Evolutionary conservation across 2,113 vertebrate species (phyloP).

Genomic region (Ctenomys sociabilis): DNA sequence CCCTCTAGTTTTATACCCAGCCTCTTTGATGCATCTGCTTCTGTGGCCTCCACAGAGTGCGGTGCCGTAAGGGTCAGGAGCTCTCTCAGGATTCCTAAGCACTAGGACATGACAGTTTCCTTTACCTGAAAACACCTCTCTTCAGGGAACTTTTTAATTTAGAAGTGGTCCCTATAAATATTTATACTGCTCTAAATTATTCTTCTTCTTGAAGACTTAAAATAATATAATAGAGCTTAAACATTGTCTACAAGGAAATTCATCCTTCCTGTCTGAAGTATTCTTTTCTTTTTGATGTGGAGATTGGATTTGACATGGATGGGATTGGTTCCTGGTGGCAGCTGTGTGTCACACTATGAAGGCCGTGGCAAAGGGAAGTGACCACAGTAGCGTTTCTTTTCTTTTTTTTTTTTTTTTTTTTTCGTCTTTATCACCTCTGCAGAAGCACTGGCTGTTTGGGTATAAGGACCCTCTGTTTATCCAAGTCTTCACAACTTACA

Average conservation of each 20-base stretch:
- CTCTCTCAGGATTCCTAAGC: neutral
- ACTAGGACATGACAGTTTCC: neutral
- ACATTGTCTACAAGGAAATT: neutral
- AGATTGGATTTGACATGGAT: neutral
- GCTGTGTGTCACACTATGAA: neutral
- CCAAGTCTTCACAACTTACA: neutral
- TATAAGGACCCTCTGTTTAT: neutral
- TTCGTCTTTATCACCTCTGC: neutral
- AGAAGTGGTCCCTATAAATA: neutral
- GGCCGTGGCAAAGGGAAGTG: neutral
- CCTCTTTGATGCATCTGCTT: neutral
- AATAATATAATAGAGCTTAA: neutral
- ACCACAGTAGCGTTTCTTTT: neutral
- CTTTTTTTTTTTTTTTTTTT: neutral
- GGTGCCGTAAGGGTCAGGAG: neutral
- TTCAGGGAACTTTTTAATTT: neutral
- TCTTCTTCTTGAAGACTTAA: neutral
- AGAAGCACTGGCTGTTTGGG: neutral
- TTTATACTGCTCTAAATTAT: slow-evolving; percentile 24
- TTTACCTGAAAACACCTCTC: neutral
- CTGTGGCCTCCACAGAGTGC: neutral
- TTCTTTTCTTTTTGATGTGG: neutral
- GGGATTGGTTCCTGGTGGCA: neutral
- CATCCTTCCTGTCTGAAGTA: neutral
- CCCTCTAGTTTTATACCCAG: neutral